These are phyloP conservation scores for Dipodomys merriami DNA, from an alignment of 2,113 vertebrate genomes.

Conservation along the genomic window DNA sequence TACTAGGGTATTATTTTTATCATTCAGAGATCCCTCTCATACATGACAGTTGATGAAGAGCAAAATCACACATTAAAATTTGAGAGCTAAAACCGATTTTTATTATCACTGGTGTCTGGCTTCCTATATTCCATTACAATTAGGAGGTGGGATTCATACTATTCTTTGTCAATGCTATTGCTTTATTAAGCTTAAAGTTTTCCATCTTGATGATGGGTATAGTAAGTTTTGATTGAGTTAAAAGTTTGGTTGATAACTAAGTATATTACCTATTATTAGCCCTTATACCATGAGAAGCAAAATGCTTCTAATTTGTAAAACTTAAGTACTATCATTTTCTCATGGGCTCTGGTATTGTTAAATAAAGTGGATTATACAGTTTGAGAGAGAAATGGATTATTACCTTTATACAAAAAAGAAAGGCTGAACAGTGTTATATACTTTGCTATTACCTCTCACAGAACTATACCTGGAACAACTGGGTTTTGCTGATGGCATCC, in stretches of 20 bases:
- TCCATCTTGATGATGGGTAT: background rate
- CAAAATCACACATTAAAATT: constrained; percentile 15
- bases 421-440: background rate
- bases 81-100: constrained; percentile 33
- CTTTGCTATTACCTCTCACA: background rate
- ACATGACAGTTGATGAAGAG: background rate
- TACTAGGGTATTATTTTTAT: background rate
- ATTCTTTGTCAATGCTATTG: background rate
- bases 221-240: background rate
- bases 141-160: background rate
- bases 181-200: constrained; percentile 14
- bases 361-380: background rate
- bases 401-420: background rate
- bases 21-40: background rate
- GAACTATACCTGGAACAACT: background rate
- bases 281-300: constrained; percentile 11
- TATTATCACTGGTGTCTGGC: background rate
- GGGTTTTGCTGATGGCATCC: background rate
- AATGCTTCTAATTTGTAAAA: background rate
- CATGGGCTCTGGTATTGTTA: constrained; percentile 19
- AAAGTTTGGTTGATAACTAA: constrained; percentile 16
- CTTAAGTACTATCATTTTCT: constrained; percentile 25
- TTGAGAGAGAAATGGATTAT: constrained; percentile 14
- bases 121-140: background rate
- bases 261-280: background rate